Conservation (phyloP, 2,888 invertebrate species). For the Epistrophe grossulariae region DNA sequence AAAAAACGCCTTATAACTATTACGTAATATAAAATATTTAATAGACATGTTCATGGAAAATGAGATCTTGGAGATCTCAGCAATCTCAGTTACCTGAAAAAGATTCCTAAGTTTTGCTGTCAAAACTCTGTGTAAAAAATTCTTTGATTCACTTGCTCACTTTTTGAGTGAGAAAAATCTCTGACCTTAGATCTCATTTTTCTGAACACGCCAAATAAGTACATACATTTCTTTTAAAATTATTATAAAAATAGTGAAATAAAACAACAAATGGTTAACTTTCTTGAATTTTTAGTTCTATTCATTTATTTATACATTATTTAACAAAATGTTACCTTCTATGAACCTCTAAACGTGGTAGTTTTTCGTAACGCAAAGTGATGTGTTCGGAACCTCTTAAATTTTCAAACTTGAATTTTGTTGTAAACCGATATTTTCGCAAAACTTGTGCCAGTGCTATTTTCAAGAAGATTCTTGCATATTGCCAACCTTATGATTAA, state of each 20-base stretch:
- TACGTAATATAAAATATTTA: no score
- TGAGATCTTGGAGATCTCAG: no score
- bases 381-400: constrained; percentile 34
- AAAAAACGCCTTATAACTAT: no score
- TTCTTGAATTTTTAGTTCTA: background rate
- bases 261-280: background rate
- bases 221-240: no score
- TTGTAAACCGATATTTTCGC: constrained; percentile 37
- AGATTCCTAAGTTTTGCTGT: no score
- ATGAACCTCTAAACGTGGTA: constrained; percentile 70
- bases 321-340: constrained; percentile 17
- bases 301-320: background rate
- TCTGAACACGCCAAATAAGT: no score
- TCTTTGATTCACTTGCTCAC: no score
- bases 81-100: no score
- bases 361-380: constrained; percentile 52
- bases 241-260: background rate
- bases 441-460: constrained; percentile 48
- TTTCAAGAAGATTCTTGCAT: constrained; percentile 73
- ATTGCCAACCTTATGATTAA: constrained; percentile 76
- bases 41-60: no score
- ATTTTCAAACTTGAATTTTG: constrained; percentile 25
- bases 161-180: no score
- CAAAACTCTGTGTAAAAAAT: no score
- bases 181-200: no score